phyloP scores from a whole-genome alignment of 2,113 vertebrate species.

The Mustela nigripes region DNA sequence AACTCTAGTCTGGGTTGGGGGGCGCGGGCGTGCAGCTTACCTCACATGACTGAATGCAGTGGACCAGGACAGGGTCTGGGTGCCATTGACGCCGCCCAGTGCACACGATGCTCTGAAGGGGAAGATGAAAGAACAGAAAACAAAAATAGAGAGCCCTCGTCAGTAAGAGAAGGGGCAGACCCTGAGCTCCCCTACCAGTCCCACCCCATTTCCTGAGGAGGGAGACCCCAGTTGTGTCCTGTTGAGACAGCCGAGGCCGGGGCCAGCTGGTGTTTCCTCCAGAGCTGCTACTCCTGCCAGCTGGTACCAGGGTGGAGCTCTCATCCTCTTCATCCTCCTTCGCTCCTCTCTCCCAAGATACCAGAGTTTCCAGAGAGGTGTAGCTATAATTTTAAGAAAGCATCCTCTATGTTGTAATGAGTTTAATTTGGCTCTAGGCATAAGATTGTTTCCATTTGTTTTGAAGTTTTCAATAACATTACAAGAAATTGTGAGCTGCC shows the following conservation, averaged over 20 bases:
- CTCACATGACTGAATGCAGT: conserved; percentile 97
- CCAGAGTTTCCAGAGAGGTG: background rate
- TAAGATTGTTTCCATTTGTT: background rate
- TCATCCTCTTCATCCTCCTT: background rate
- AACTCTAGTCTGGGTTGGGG: too few species aligned
- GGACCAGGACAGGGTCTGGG: conserved; percentile 92
- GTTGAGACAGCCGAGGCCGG: rapidly evolving
- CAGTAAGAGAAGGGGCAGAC: background rate
- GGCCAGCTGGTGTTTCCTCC: background rate
- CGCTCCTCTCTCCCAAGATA: too few species aligned
- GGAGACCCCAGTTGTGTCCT: rapidly evolving
- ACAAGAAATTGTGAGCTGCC: background rate
- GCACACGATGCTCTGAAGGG: conserved; percentile 93
- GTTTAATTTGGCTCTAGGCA: background rate
- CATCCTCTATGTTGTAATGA: background rate
- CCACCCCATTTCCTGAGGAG: background rate
- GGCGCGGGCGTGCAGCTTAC: conserved; percentile 85
- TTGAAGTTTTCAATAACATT: conserved; percentile 14
- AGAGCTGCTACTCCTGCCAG: background rate
- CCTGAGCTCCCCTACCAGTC: background rate
- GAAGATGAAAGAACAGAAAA: conserved; percentile 25
- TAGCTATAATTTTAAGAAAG: background rate
- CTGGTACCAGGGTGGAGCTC: background rate
- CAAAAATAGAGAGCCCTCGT: background rate
- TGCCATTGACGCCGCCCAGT: conserved; percentile 95